phyloP scores from a whole-genome alignment of 92 coral and sea anemone species.

The Epizoanthus rinbou region DNA sequence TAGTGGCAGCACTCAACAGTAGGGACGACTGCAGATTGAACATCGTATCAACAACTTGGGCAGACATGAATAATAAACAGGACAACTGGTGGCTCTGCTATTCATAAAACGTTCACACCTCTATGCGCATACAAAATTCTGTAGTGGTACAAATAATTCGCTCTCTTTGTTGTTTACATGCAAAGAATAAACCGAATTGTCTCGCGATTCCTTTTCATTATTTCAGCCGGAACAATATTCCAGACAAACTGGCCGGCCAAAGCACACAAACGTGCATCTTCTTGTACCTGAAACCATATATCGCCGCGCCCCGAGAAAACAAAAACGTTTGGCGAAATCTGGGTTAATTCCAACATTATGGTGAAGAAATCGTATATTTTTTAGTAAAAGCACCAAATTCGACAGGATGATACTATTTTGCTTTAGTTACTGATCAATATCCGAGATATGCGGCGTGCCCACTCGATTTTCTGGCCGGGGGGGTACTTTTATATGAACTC shows the following conservation, averaged over 20 bases:
- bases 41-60: neutral
- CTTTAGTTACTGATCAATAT: no score
- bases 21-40: neutral
- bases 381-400: no score
- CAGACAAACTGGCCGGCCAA: neutral
- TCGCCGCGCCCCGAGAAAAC: no score
- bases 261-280: no score
- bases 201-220: neutral
- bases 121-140: constrained; percentile 6
- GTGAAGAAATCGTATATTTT: no score
- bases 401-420: no score
- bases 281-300: no score
- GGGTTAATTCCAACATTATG: no score
- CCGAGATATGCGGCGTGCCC: no score
- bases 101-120: constrained; percentile 23
- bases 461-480: no score
- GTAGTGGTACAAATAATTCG: neutral
- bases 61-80: constrained; percentile 12
- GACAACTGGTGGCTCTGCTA: constrained; percentile 15
- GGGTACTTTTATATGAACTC: no score
- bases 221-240: neutral
- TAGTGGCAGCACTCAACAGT: neutral
- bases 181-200: neutral
- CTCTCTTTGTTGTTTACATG: constrained; percentile 17
- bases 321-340: no score